Conservation (phyloP, 1,140 invertebrate genomes). For the Papilio helenus region DNA sequence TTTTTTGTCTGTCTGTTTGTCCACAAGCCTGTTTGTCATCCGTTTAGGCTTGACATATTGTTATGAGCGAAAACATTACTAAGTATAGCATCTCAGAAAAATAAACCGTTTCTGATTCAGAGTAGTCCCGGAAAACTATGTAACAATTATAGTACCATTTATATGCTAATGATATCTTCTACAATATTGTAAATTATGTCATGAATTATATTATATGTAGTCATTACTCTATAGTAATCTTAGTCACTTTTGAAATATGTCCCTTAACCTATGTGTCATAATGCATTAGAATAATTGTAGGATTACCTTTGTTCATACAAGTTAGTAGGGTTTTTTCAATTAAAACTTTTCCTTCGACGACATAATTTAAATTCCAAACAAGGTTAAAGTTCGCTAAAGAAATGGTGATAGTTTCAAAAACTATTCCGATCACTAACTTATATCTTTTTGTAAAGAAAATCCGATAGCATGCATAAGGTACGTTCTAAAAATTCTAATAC, state of each 20-base stretch:
- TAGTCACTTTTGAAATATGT: neutral
- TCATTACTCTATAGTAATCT: neutral
- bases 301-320: neutral
- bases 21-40: too few species aligned
- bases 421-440: neutral
- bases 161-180: neutral
- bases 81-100: neutral
- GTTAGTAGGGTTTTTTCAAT: neutral
- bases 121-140: neutral
- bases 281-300: neutral
- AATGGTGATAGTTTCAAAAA: neutral
- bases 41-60: too few species aligned
- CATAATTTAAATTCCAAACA: too few species aligned
- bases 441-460: neutral
- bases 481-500: neutral
- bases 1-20: too few species aligned
- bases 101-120: constrained; percentile 8
- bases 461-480: neutral
- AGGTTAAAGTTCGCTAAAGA: too few species aligned
- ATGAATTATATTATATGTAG: neutral
- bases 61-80: neutral
- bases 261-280: neutral
- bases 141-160: neutral
- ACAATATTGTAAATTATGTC: neutral
- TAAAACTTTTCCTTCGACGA: neutral